Base-by-base conservation (phyloP, 2,113 vertebrate species). In the Strix uralensis region DNA sequence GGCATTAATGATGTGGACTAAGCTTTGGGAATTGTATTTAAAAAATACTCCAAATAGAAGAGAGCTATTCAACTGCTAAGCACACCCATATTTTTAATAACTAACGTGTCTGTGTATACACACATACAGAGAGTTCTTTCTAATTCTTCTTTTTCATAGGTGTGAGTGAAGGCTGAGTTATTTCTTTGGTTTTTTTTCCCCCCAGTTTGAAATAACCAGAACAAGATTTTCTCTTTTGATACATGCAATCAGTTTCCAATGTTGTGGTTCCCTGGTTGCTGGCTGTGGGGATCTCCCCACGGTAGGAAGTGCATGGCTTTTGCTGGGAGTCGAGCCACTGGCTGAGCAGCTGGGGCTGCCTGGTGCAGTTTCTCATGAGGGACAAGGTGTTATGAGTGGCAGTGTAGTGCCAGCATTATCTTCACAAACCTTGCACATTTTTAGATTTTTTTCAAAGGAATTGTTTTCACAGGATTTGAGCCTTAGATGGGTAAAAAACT, bases 1-100 rank as follows among this genome's bases (percentile, higher is more conserved):
- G 12, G 62, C 79, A 78, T 91, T 97, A 91, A 96, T 91, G 84
- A 82, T 92, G 51, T 70, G 78, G 70, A 95, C 95, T 94, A 91
- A 94, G 87, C 84, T 92, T 94, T 69, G 51, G 61, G 78, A 97
- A 97, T 95, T 90, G 73, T 90, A 80, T 93, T 93, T 91, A n/a
- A 96, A 89, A 92, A 94, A 91, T 82, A 88, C 78, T 97, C 92
- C 55, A 95, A 67, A 88, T 85, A 81, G 89, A 90, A 93, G 67
- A 42, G 71, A 61, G 77, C 89, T 92, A 72, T 89, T 95, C 92
- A 94, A 20, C 59, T 47, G 73, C 70, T 85, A 85, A 94, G 91
- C 58, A 96, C 90, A 95, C 84, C 79, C 59, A 81, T 92, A 72
- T 90, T 96, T 95, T 95, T 94, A 90, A 86, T 84, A 85, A 78